Evolutionary conservation across 2,797 vertebrate species (phyloP), one percentile per base, ranked within the genome.

Genomic region (Fundulus diaphanus): DNA sequence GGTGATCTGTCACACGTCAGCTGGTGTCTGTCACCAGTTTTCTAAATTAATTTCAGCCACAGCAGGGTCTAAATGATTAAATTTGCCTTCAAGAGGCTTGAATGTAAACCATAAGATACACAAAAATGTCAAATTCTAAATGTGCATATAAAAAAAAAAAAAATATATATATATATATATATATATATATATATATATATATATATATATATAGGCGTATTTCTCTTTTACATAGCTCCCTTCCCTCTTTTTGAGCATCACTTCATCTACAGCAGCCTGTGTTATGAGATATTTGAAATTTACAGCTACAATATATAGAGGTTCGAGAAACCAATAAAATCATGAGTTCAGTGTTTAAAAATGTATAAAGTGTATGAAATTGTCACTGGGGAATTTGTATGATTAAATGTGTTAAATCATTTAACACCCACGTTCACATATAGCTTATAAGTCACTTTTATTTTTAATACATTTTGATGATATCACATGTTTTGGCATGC

Each of bases 31-130:
- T 27, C 24, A 13, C 29, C 27, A 48, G 22, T 72, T 74, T 61
- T 48, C 59, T 44, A 15, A 40, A 65, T 68, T 79, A 31, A 5
- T 56, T 77, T 78, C 16, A 63, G 29, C 3, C 52, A 42, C 77
- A 79, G 54, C 63, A 73, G 59, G 49, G 16, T 70, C 78, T 6
- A 66, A 12, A 56, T 78, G 46, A 82, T 68, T 78, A 8, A 68
- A 63, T 37, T 1, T 35, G 29, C 31, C 35, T 24, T 31, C 72
- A 48, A 27, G 57, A 61, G 54, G 18, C 46, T 56, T 44, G 9
- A 57, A 40, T 29, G 7, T 66, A 74, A 78, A 70, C 5, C 22
- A 51, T 70, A 5, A 63, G 7, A 59, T 72, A 65, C 44, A 0
- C 42, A 48, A 49, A 18, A n/a, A 44, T 70, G 61, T 65, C 61